These are phyloP conservation scores for Phenganax stokvisi DNA, from an alignment of 92 coral and sea anemone species.

Conservation along the genomic window DNA sequence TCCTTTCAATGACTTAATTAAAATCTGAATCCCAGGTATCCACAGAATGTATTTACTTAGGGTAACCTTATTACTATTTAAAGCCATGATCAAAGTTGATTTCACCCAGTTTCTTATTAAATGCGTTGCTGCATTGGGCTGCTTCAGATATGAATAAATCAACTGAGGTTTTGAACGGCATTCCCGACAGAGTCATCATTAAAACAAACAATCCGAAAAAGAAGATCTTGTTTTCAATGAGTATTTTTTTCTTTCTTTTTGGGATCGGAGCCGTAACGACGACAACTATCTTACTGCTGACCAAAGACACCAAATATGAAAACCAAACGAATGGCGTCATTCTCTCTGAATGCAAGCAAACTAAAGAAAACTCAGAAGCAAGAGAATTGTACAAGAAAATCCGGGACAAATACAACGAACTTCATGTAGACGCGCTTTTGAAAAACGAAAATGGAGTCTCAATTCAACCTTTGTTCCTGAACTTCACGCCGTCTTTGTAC, in stretches of 20 bases:
- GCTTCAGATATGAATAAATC: neutral
- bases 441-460: slow-evolving; percentile 33
- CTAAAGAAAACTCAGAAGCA: no score
- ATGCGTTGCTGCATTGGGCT: neutral
- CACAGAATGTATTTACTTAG: slow-evolving; percentile 20
- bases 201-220: neutral
- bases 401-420: slow-evolving; percentile 43
- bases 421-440: slow-evolving; percentile 45
- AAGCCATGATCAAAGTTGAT: neutral
- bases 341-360: neutral
- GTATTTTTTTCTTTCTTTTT: neutral
- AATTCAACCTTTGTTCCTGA: slow-evolving; percentile 34
- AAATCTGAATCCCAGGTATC: slow-evolving; percentile 10
- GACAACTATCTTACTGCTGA: neutral
- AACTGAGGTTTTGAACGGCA: slow-evolving; percentile 1
- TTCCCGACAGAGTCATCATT: neutral
- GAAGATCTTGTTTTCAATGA: neutral
- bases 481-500: slow-evolving; percentile 57
- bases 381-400: slow-evolving; percentile 48
- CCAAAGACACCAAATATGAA: neutral
- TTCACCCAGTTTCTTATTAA: neutral
- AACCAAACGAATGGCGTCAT: no score
- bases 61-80: neutral
- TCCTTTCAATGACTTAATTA: slow-evolving; percentile 10
- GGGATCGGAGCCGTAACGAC: slow-evolving; percentile 12